Base-by-base conservation (phyloP, 2,113 vertebrate genomes). In the Triplophysa rosa region DNA sequence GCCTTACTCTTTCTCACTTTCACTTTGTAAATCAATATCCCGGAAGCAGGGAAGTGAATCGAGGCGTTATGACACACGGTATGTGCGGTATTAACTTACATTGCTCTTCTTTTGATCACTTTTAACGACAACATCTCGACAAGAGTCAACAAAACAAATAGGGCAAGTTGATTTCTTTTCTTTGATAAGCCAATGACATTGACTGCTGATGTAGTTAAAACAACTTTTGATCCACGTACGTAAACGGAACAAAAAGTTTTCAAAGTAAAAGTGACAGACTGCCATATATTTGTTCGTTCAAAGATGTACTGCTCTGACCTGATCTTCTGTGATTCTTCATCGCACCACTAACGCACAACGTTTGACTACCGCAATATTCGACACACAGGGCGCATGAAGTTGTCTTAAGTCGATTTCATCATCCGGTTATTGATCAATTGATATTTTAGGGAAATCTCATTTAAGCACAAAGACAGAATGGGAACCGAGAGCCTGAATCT, bases 401-500 rank as follows among this genome's bases (percentile, higher is more conserved):
- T 6, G 33, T 37, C 24, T 21, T 13, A 16, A 19, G 14, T 16
- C 2, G 52, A 4, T 54, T 14, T 17, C 1, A 1, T 54, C 5
- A 54, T 16, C 5, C 14, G 7, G 13, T 8, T 8, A 56, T 56
- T n/a, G 2, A 17, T 56, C 16, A n/a, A 5, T 6, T 61, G 37
- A 33, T 54, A 24, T 40, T 75, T 24, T 14, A 49, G 62, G 62
- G 73, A 33, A 65, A 45, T 29, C 2, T 1, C 17, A 26, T 49
- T 19, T 68, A n/a, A n/a, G 17, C 33, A 17, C 19, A 45, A 56
- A 19, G 49, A 37, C 62, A 75, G 81, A 67, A 93, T 93, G 91
- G 86, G 90, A 65, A 52, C 93, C 77, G 90, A 93, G 3, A 90
- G 91, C n/a, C 85, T 93, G 65, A 63, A 65, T 4, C 92, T 97